A percentile compares a stretch with the other conserved stretches of the same genome.
phyloP scores from a whole-genome alignment of 2,113 vertebrate species.

The Ailuropoda melanoleuca region DNA sequence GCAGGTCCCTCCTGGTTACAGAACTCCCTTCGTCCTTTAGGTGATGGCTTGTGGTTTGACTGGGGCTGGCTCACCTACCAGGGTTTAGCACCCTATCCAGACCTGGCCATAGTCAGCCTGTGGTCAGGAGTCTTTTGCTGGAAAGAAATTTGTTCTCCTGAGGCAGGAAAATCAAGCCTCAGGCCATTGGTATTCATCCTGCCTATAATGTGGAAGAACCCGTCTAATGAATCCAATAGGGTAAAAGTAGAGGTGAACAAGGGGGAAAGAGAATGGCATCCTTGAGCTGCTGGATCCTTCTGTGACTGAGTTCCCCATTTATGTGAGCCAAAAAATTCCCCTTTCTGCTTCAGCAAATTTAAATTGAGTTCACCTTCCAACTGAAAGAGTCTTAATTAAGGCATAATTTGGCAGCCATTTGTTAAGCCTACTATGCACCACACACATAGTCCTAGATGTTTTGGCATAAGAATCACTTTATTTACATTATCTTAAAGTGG shows the following conservation, averaged over 20 bases:
- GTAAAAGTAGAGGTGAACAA: background rate
- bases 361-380: background rate
- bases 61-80: background rate
- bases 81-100: background rate
- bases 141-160: background rate
- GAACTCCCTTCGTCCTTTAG: background rate
- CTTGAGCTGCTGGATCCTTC: background rate
- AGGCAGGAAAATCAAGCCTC: background rate
- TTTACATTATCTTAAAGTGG: background rate
- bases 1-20: background rate
- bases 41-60: background rate
- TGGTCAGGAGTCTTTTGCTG: fast-evolving
- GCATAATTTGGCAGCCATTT: background rate
- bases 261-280: background rate
- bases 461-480: background rate
- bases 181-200: background rate
- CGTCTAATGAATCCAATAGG: background rate
- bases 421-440: background rate
- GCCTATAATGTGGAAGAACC: background rate
- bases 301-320: background rate
- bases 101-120: background rate
- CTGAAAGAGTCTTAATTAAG: background rate
- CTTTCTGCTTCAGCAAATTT: background rate
- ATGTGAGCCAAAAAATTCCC: background rate
- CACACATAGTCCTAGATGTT: background rate